Conservation (phyloP, 2,797 vertebrate genomes). For the Coregonus sp. region DNA sequence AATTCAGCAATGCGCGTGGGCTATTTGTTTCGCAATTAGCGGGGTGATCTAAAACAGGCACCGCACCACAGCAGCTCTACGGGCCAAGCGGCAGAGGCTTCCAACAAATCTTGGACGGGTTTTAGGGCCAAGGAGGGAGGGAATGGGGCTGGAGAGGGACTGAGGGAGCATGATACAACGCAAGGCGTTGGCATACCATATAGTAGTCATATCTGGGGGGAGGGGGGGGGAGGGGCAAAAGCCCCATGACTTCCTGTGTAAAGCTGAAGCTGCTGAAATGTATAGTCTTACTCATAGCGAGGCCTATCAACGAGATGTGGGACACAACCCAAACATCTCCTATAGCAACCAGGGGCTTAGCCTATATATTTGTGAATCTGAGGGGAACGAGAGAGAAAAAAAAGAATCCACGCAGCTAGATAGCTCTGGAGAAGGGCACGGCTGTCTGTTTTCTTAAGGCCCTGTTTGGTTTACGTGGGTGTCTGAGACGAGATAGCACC, state of each 20-base stretch:
- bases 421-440: slow-evolving; percentile 50
- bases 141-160: slow-evolving; percentile 11
- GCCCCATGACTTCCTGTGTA: slow-evolving; percentile 21
- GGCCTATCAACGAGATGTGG: background rate
- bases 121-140: slow-evolving; percentile 20
- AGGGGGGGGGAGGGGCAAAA: background rate
- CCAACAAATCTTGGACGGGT: slow-evolving; percentile 51
- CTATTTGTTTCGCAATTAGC: slow-evolving; percentile 79
- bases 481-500: slow-evolving; percentile 59
- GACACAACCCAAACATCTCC: slow-evolving; percentile 7
- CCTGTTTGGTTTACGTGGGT: slow-evolving; percentile 50
- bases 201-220: slow-evolving; percentile 33
- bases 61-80: slow-evolving; percentile 60
- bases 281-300: slow-evolving; percentile 8
- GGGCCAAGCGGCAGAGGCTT: slow-evolving; percentile 50
- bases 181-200: slow-evolving; percentile 37
- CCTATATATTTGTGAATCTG: slow-evolving; percentile 15
- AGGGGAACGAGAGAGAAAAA: slow-evolving; percentile 36
- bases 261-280: slow-evolving; percentile 29
- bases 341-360: slow-evolving; percentile 9
- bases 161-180: slow-evolving; percentile 34
- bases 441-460: slow-evolving; percentile 51
- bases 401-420: background rate
- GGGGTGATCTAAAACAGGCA: slow-evolving; percentile 59
- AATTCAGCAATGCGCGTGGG: slow-evolving; percentile 61